A percentile compares a stretch with the other conserved stretches of the same genome.
Conservation (phyloP, 2,113 vertebrate genomes). For the Stomatorhinus ivindoensis region DNA sequence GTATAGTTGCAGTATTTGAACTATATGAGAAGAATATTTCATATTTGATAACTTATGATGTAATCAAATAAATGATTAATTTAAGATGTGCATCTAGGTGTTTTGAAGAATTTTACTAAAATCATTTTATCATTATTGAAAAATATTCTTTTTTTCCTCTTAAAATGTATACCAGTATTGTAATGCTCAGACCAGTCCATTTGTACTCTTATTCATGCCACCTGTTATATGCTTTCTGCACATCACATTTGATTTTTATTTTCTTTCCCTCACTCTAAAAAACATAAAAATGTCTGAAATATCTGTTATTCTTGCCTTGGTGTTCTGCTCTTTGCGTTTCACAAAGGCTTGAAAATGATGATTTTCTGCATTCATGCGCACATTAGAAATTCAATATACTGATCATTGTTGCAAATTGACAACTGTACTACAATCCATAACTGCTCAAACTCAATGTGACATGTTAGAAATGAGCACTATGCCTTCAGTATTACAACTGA, state of each 20-base stretch:
- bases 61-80: background rate
- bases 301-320: background rate
- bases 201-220: background rate
- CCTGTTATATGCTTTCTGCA: background rate
- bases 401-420: background rate
- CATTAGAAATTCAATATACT: background rate
- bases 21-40: background rate
- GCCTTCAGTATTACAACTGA: slow-evolving; percentile 9
- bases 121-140: background rate
- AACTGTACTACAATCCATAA: background rate
- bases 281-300: background rate
- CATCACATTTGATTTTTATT: background rate
- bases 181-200: background rate
- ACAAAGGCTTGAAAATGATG: background rate
- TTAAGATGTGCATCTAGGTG: background rate
- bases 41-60: background rate
- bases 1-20: background rate
- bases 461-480: background rate
- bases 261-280: background rate
- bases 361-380: background rate
- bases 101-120: slow-evolving; percentile 7
- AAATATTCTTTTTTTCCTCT: background rate
- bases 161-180: background rate
- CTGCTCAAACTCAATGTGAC: background rate
- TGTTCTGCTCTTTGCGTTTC: no score